A percentile compares a stretch with the other conserved stretches of the same genome.
phyloP scores from a whole-genome alignment of 2,888 invertebrate species.

The Drosophila seclusa region DNA sequence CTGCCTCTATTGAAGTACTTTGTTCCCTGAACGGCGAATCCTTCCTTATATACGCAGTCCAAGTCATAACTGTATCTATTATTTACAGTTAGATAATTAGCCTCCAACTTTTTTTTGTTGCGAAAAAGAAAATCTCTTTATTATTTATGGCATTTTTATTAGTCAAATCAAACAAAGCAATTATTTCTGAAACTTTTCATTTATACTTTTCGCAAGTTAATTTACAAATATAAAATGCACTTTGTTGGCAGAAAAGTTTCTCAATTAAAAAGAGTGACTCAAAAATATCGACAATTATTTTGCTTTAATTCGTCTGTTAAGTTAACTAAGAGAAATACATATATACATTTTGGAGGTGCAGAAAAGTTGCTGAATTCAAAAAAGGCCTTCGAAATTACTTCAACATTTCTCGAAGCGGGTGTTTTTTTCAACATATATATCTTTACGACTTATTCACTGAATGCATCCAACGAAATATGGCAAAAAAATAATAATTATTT shows the following conservation, averaged over 20 bases:
- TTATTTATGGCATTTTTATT: slow-evolving; percentile 3
- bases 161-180: background rate
- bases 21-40: too few species aligned
- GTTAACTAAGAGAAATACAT: background rate
- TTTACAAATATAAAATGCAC: background rate
- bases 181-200: slow-evolving; percentile 1
- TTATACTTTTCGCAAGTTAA: background rate
- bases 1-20: background rate
- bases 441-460: background rate
- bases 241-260: background rate
- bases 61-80: background rate
- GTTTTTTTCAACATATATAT: background rate
- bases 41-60: background rate
- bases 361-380: background rate
- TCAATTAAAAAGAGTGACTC: background rate
- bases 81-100: background rate
- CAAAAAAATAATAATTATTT: background rate
- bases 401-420: too few species aligned
- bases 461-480: background rate
- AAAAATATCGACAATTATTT: background rate
- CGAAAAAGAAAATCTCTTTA: background rate
- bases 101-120: background rate
- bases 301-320: background rate
- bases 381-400: background rate
- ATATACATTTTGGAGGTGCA: background rate